Evolutionary conservation across 2,888 invertebrate genomes (phyloP), one percentile per base, ranked within the genome.

Genomic region (Galerucella pusilla): DNA sequence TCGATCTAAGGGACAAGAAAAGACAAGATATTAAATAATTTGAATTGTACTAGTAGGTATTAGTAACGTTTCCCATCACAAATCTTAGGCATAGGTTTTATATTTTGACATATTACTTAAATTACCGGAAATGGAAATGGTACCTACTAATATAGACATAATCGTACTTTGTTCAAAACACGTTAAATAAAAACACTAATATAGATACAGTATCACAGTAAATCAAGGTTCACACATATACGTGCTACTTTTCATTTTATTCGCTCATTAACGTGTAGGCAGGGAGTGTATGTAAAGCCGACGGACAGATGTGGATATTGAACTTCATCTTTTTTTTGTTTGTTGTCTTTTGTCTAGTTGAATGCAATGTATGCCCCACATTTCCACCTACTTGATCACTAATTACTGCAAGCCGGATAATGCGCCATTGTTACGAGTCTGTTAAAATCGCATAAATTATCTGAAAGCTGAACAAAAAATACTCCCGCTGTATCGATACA

Each of bases 351-450:
- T 86, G 85, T 86, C 85, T 84, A 81, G 84, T 83, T 84, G 84
- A 85, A 85, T 83, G 83, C 83, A 78, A 81, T 83, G 82, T 81
- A 83, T 86, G 86, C 86, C 86, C 86, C 85, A 86, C 80, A 87
- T 87, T 87, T 87, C 87, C 87, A 87, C 86, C 86, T 87, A 87
- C 87, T 87, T 87, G 86, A 87, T 87, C 87, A 85, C 87, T 87
- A 87, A 87, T 87, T 87, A 87, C 87, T 85, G 84, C 82, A 81
- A 80, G 81, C 83, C 81, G 85, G 83, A 86, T 85, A 85, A 85
- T 84, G 81, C 82, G 81, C 85, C 82, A 85, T 86, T 85, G 85
- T 85, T 85, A 80, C 85, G 81, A 84, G 85, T 86, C 85, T 86
- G 85, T 86, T 87, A 85, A 86, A 86, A 85, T 87, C 85, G 86